Base-by-base conservation (phyloP, 2,888 invertebrate genomes). In the Horisme vitalbata region DNA sequence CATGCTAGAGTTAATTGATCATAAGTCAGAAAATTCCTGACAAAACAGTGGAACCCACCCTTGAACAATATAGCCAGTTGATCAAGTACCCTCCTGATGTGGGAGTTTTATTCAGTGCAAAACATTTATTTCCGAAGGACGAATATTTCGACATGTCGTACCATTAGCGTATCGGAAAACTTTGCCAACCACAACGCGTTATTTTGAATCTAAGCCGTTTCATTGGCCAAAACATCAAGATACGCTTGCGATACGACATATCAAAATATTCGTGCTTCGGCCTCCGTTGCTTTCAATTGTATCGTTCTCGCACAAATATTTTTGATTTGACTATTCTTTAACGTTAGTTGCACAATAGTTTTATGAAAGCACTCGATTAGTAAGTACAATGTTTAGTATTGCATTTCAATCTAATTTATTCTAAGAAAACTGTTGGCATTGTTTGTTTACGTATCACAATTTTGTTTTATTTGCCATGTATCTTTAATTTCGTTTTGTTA, bases 401-500 rank as follows among this genome's bases (percentile, higher is more conserved):
- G 58, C 58, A 59, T 59, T 59, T 59, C 50, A 37, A 45, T 45
- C 38, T 59, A 48, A 52, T 41, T 50, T 59, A 52, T 54, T 56
- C 45, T 50, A 50, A 38, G 45, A n/a, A 46, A 52, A 52, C 46
- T 57, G 52, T 46, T 58, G 39, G 46, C 44, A 46, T 52, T 52
- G 52, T 53, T 53, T 52, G 52, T 61, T 57, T 63, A n/a, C n/a
- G 57, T 63, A 65, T 67, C 59, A 68, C 65, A 66, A 62, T 60
- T 56, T 60, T 65, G 68, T 64, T 69, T 44, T 41, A 43, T 74
- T 74, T 75, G 82, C 78, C 79, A 79, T 82, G 68, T 73, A 68
- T 47, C 32, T 31, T 61, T 18, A 71, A 68, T n/a, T n/a, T n/a
- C n/a, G 70, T 70, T 74, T 82, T 80, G 80, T 84, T 83, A 71